Conservation (phyloP, 2,888 invertebrate genomes). For the Lasiommata megera region DNA sequence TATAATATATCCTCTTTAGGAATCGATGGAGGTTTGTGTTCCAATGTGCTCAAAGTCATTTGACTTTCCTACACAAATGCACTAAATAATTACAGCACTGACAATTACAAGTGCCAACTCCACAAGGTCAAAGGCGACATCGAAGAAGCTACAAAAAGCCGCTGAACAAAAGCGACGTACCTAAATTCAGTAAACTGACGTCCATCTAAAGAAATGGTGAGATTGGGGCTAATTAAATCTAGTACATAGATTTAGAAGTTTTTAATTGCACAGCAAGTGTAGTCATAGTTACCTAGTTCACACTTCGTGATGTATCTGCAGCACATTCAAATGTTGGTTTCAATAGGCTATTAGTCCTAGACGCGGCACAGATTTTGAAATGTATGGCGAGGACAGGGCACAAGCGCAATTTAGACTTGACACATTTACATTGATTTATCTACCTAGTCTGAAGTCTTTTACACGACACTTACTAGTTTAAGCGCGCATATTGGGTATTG, state of each 20-base stretch:
- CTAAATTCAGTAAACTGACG: too few relatives aligned
- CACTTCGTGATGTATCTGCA: conserved; percentile 13
- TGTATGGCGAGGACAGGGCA: conserved; percentile 30
- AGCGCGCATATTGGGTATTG: too few relatives aligned
- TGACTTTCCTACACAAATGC: too few relatives aligned
- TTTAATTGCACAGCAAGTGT: background rate
- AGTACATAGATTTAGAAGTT: background rate
- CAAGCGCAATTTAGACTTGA: conserved; percentile 25
- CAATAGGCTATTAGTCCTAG: conserved; percentile 22
- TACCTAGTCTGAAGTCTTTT: conserved; percentile 7
- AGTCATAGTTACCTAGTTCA: conserved; percentile 3
- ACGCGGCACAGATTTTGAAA: conserved; percentile 27
- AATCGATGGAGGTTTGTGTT: too few relatives aligned
- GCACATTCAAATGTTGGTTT: conserved; percentile 8
- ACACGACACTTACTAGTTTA: background rate
- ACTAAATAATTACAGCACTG: too few relatives aligned
- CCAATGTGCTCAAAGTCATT: too few relatives aligned
- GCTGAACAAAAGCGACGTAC: too few relatives aligned
- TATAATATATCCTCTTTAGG: too few relatives aligned
- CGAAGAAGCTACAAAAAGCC: too few relatives aligned
- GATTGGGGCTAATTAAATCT: background rate
- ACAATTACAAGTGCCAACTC: too few relatives aligned
- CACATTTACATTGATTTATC: conserved; percentile 25
- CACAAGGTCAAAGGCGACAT: too few relatives aligned
- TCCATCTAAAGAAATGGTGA: too few relatives aligned